Conservation (phyloP, 2,888 invertebrate genomes). For the Criorhina ranunculi region DNA sequence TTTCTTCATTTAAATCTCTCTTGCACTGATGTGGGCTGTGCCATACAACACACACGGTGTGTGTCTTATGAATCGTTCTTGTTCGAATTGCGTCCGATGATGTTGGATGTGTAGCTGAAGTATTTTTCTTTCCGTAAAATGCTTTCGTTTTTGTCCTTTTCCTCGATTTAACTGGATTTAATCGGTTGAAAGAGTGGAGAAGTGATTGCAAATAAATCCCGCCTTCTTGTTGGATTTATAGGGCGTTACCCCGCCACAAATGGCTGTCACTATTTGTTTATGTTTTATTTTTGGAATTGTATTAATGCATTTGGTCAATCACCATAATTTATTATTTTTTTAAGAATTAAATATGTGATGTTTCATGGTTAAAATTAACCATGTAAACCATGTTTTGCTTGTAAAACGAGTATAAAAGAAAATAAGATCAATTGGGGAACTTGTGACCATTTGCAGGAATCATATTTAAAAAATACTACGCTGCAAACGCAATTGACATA, state of each 20-base stretch:
- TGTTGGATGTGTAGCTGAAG: slow-evolving; percentile 35
- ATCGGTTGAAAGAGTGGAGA: slow-evolving; percentile 46
- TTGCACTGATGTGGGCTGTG: slow-evolving; percentile 63
- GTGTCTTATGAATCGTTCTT: slow-evolving; percentile 42
- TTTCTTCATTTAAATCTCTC: slow-evolving; percentile 59
- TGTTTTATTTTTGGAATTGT: not conserved
- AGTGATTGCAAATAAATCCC: slow-evolving; percentile 62
- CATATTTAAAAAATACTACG: too few relatives aligned
- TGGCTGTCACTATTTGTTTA: not conserved
- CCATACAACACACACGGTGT: slow-evolving; percentile 42
- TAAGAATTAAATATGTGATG: not conserved
- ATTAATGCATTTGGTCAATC: not conserved
- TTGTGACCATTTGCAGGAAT: too few relatives aligned
- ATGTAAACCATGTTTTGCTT: too few relatives aligned
- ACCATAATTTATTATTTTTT: not conserved
- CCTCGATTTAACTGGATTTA: slow-evolving; percentile 57
- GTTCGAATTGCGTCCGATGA: slow-evolving; percentile 51
- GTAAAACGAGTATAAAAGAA: too few relatives aligned
- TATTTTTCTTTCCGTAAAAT: slow-evolving; percentile 33
- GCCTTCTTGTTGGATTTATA: slow-evolving; percentile 40
- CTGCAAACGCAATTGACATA: too few relatives aligned
- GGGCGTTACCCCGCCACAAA: slow-evolving; percentile 33
- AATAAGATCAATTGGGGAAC: too few relatives aligned
- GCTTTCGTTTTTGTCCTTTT: slow-evolving; percentile 51
- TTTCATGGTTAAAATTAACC: too few relatives aligned